Evolutionary conservation across 2,797 vertebrate species (phyloP), one percentile per base, ranked within the genome.

Genomic region (Cuniculus paca): DNA sequence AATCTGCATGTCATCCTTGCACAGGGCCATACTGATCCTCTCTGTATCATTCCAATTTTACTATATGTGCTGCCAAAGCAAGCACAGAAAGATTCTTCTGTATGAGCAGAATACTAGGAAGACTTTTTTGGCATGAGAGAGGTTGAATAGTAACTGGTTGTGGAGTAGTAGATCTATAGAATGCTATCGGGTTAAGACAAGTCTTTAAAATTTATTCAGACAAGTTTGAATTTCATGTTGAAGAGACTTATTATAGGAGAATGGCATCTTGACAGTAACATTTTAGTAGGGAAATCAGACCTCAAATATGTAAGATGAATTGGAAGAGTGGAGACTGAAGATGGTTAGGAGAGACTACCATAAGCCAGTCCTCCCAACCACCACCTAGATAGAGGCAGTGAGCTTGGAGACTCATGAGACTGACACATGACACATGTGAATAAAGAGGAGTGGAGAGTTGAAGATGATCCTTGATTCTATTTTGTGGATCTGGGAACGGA

Each of bases 71-170:
- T 75, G 72, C 42, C 7, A 2, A 48, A 48, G 72, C 1, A 28
- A 75, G 72, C 26, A 75, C 42, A 75, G 39, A 39, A 19, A 34
- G 74, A 78, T 78, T 78, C 9, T 39, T 81, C 26, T 34, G 9
- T 54, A 31, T 72, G 54, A 93, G 16, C 58, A 90, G 90, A 92
- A 8, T 68, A n/a, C 90, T 31, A 58, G 72, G 58, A 94, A 94
- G 36, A 78, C 39, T 9, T 52, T 74, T 92, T 79, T 50, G 50
- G 36, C 56, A 58, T 52, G 68, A 58, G 34, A 87, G 17, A 77
- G 60, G 26, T 89, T 80, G 50, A 80, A 36, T 58, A 60, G 80
- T 81, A 81, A 77, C 50, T 83, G 63, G 54, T 60, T 61, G 12
- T 80, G n/a, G 26, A 81, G n/a, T 56, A 28, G 28, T 92, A 60